Evolutionary conservation across 2,113 vertebrate species (phyloP).

Genomic region (Petroica traversi): DNA sequence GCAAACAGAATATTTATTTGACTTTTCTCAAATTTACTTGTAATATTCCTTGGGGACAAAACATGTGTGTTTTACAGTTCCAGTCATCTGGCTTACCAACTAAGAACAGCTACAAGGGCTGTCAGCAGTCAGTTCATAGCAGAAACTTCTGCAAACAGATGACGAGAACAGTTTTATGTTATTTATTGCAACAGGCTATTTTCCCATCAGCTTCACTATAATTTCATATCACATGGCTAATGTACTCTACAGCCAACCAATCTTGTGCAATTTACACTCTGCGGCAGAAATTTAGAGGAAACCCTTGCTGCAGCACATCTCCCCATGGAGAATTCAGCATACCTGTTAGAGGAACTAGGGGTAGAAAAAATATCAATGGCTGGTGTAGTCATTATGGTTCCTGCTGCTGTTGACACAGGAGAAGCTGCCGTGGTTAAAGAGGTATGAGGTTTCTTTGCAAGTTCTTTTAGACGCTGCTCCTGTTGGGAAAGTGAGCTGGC

Average conservation of each 20-base stretch:
- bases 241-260: background rate
- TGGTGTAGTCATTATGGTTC: slow-evolving; percentile 89
- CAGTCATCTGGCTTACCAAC: accelerated
- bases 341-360: slow-evolving; percentile 94
- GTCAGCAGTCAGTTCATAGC: background rate
- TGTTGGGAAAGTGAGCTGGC: slow-evolving; percentile 62
- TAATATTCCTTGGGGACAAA: background rate
- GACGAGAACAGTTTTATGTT: background rate
- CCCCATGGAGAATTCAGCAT: background rate
- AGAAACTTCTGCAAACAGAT: background rate
- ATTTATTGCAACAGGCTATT: background rate
- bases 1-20: background rate
- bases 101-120: background rate
- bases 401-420: slow-evolving; percentile 90
- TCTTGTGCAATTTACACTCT: background rate
- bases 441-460: slow-evolving; percentile 93
- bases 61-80: background rate
- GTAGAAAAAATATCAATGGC: slow-evolving; percentile 96
- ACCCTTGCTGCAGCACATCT: background rate
- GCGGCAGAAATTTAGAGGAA: background rate
- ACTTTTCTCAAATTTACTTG: background rate
- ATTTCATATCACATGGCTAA: background rate
- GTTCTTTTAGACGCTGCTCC: slow-evolving; percentile 97
- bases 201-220: background rate
- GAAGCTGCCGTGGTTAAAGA: slow-evolving; percentile 94